Evolutionary conservation across 2,113 vertebrate genomes (phyloP).

Genomic region (Oncorhynchus masou): DNA sequence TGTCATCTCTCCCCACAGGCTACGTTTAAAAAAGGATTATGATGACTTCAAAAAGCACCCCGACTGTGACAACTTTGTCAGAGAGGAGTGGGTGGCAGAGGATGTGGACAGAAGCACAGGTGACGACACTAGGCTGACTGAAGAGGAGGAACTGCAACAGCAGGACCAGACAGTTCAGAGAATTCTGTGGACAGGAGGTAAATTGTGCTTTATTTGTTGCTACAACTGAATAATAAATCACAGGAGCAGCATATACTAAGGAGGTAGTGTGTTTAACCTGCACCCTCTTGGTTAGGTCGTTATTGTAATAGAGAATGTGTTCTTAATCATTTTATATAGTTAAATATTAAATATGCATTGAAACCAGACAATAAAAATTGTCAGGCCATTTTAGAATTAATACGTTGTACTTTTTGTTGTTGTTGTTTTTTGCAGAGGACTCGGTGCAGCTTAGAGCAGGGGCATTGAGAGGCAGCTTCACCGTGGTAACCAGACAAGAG

Average conservation of each 20-base stretch:
- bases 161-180: constrained; percentile 66
- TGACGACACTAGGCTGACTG: constrained; percentile 54
- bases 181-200: constrained; percentile 66
- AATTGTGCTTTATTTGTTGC: not conserved
- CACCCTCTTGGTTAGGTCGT: too few relatives aligned
- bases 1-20: constrained; percentile 71
- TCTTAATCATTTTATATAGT: too few relatives aligned
- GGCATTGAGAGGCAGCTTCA: constrained; percentile 32
- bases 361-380: not conserved
- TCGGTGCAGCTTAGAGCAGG: constrained; percentile 42
- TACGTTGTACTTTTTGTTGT: not conserved
- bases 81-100: constrained; percentile 79
- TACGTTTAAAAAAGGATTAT: constrained; percentile 93
- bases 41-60: constrained; percentile 93
- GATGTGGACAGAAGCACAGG: constrained; percentile 73
- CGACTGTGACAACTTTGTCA: constrained; percentile 84
- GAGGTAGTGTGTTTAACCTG: too few relatives aligned
- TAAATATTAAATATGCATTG: too few relatives aligned
- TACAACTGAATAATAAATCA: not conserved
- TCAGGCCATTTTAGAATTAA: not conserved
- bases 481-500: constrained; percentile 9
- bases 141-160: constrained; percentile 72
- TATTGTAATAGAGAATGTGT: too few relatives aligned
- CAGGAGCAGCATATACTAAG: too few relatives aligned
- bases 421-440: constrained; percentile 55